A percentile compares a stretch with the other conserved stretches of the same genome.
phyloP scores from a whole-genome alignment of 2,797 vertebrate species.

The Sebastes nivosus region DNA sequence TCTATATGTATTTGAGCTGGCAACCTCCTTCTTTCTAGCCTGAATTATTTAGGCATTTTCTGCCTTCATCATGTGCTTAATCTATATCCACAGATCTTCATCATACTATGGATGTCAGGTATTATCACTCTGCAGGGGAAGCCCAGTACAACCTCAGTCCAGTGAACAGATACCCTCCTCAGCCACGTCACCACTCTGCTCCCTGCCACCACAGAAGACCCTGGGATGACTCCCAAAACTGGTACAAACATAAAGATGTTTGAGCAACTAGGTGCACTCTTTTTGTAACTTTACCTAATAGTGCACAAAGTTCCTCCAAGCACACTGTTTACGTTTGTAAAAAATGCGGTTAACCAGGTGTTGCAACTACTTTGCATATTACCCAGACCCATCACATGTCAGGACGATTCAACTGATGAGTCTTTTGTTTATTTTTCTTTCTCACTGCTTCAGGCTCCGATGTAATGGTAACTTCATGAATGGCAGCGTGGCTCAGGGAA shows the following conservation, averaged over 20 bases:
- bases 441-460: conserved; percentile 10
- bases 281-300: neutral
- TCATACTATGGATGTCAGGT: neutral
- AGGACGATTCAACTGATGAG: neutral
- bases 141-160: neutral
- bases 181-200: neutral
- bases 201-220: neutral
- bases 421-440: neutral
- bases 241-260: conserved; percentile 33
- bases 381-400: neutral
- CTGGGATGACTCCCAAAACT: neutral
- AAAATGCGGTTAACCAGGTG: neutral
- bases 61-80: neutral
- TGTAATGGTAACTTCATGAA: neutral
- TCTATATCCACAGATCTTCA: conserved; percentile 19
- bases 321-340: neutral
- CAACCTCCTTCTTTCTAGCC: neutral
- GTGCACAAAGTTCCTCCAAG: neutral
- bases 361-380: neutral
- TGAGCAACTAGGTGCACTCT: neutral
- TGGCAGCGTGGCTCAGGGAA: neutral
- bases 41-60: neutral
- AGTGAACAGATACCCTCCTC: neutral
- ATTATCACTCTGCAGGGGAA: conserved; percentile 2
- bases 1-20: neutral